These are phyloP conservation scores for Hozukius guyotensis DNA, from an alignment of 2,797 vertebrate species.

Conservation along the genomic window DNA sequence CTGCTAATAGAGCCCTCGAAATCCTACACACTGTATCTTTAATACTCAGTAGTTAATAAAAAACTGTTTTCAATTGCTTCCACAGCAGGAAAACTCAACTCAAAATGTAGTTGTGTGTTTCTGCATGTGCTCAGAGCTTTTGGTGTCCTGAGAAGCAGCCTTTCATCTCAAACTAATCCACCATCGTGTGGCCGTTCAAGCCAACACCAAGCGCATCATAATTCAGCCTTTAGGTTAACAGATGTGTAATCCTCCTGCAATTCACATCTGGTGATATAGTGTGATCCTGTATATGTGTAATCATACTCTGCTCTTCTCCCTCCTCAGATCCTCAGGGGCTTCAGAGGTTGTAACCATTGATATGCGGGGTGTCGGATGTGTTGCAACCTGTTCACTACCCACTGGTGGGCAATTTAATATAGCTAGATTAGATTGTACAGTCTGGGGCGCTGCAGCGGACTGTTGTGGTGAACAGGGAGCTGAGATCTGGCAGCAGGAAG, in stretches of 20 bases:
- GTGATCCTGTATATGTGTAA: too few relatives aligned
- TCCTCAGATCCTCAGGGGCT: neutral
- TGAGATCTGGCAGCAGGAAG: neutral
- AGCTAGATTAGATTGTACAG: neutral
- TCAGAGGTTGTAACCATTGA: neutral
- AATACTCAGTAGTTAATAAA: neutral
- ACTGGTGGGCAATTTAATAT: neutral
- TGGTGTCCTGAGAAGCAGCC: neutral
- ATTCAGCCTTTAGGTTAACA: neutral
- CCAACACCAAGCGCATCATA: neutral
- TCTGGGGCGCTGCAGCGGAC: neutral
- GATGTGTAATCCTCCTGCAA: neutral
- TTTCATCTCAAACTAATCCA: neutral
- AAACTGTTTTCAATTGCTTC: neutral
- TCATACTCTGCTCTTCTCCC: neutral
- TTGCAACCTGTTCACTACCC: neutral
- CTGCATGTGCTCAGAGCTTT: too few relatives aligned
- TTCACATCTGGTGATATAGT: neutral
- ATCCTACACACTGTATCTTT: neutral
- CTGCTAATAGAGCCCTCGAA: too few relatives aligned
- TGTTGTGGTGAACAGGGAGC: neutral
- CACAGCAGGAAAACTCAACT: neutral
- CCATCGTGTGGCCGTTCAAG: neutral
- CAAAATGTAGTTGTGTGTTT: neutral
- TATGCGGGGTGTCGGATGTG: neutral